Percentiles rank a stretch among this genome's conserved stretches.
phyloP scores from a whole-genome alignment of 2,888 invertebrate genomes.

The Drosophila austrosaltans region DNA sequence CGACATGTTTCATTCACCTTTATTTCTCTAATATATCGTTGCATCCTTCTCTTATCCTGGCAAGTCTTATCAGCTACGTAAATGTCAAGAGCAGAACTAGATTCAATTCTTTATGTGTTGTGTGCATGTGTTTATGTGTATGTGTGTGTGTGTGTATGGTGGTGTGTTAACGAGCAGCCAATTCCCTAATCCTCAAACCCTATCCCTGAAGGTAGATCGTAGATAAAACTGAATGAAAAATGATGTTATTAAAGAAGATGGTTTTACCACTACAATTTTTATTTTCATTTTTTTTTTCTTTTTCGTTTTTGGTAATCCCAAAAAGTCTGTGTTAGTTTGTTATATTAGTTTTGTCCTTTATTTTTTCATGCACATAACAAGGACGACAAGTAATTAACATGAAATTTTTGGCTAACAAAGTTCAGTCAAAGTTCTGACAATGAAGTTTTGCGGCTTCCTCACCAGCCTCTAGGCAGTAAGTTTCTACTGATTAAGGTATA shows the following conservation, averaged over 20 bases:
- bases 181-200: conserved; percentile 11
- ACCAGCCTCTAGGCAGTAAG: conserved; percentile 23
- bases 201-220: conserved; percentile 17
- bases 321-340: conserved; percentile 20
- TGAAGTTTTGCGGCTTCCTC: conserved; percentile 49
- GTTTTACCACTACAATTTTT: conserved; percentile 27
- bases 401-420: conserved; percentile 58
- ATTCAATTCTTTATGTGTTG: conserved; percentile 68
- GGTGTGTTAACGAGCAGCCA: conserved; percentile 50
- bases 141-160: background rate
- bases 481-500: conserved; percentile 69
- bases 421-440: conserved; percentile 60
- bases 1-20: conserved; percentile 59
- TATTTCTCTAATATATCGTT: conserved; percentile 10
- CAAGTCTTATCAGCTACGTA: conserved; percentile 54
- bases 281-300: conserved; percentile 12
- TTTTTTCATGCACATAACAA: conserved; percentile 1
- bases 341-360: conserved; percentile 15
- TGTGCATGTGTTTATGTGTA: background rate
- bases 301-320: background rate
- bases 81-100: conserved; percentile 67
- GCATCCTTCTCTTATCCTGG: conserved; percentile 10
- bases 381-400: conserved; percentile 65
- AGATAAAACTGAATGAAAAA: conserved; percentile 58
- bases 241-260: conserved; percentile 53